Evolutionary conservation across 2,113 vertebrate species (phyloP).

Genomic region (Melierax canorus): DNA sequence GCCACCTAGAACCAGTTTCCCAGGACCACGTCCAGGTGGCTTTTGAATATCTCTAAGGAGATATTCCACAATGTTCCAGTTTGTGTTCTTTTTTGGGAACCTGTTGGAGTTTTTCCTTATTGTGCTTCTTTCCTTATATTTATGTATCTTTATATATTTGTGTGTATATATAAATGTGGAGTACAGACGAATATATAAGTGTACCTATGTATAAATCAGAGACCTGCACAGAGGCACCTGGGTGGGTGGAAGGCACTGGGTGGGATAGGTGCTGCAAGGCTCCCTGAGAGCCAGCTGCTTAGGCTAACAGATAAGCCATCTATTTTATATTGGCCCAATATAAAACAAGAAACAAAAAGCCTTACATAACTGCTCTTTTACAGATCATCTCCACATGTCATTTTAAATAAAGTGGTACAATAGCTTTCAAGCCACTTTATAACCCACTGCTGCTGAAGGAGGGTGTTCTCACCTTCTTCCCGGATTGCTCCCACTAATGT

Average conservation of each 20-base stretch:
- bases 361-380: neutral
- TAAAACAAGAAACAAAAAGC: neutral
- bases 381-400: neutral
- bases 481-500: neutral
- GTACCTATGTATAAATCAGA: neutral
- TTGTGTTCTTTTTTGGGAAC: neutral
- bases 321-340: neutral
- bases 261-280: neutral
- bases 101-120: neutral
- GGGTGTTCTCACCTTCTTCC: neutral
- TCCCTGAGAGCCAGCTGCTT: neutral
- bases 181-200: neutral
- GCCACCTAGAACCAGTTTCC: neutral
- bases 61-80: neutral
- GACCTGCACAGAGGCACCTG: neutral
- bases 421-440: neutral
- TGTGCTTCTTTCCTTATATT: neutral
- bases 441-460: neutral
- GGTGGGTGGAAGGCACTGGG: neutral
- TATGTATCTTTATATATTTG: neutral
- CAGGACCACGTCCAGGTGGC: rapidly evolving
- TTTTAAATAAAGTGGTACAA: neutral
- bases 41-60: neutral
- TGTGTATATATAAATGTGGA: neutral
- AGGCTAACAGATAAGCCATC: neutral